A percentile compares a stretch with the other conserved stretches of the same genome.
Evolutionary conservation across 1,140 invertebrate genomes (phyloP).

Genomic region (Lethocerus indicus): DNA sequence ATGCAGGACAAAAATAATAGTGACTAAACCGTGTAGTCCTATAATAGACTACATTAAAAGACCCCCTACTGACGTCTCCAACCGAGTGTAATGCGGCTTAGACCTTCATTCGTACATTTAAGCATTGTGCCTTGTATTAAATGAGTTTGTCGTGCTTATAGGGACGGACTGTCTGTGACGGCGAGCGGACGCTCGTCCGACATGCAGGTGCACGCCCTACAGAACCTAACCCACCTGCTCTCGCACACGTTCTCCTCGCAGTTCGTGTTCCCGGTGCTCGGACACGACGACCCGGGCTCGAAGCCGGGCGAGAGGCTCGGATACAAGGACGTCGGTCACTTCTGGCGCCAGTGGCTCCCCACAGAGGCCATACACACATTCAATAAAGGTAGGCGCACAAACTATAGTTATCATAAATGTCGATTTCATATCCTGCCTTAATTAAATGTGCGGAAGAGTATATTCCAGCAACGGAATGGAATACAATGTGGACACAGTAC

Average conservation of each 20-base stretch:
- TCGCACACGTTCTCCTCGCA: conserved; percentile 58
- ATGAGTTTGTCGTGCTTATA: conserved; percentile 23
- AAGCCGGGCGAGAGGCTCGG: conserved; percentile 21
- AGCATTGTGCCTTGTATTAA: too few relatives aligned
- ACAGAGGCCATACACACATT: conserved; percentile 60
- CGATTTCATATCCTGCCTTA: too few relatives aligned
- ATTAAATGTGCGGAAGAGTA: too few relatives aligned
- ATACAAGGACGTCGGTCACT: conserved; percentile 41
- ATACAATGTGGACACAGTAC: too few relatives aligned
- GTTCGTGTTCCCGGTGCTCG: conserved; percentile 66
- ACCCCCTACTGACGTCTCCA: too few relatives aligned
- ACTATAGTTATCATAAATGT: background rate
- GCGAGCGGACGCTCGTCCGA: conserved; percentile 37
- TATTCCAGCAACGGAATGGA: too few relatives aligned
- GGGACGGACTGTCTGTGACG: conserved; percentile 42
- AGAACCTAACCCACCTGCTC: conserved; percentile 59
- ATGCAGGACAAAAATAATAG: too few relatives aligned
- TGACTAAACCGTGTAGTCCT: too few relatives aligned
- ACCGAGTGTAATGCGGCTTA: too few relatives aligned
- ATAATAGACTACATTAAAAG: too few relatives aligned
- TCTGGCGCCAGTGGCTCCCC: conserved; percentile 67
- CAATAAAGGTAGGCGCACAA: conserved; percentile 40
- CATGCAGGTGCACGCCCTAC: conserved; percentile 43
- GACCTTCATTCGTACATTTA: too few relatives aligned
- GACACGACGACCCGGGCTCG: conserved; percentile 54